Percentiles rank a stretch among this genome's conserved stretches.
Conservation (phyloP, 2,888 invertebrate species). For the Diabrotica balteata region DNA sequence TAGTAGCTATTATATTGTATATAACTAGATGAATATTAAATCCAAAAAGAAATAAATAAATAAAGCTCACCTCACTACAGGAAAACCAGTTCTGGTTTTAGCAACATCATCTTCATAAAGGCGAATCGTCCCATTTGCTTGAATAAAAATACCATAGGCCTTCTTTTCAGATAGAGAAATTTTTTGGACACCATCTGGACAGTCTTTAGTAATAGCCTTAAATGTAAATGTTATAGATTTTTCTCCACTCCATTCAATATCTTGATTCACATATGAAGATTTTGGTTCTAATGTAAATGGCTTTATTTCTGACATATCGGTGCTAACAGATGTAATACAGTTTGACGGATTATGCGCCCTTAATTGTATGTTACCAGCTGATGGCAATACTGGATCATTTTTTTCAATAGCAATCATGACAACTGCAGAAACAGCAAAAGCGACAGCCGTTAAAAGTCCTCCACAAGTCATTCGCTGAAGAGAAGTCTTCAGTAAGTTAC, state of each 20-base stretch:
- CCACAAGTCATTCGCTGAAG: constrained; percentile 88
- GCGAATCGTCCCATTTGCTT: constrained; percentile 25
- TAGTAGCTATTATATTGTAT: no score
- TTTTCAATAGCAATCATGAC: constrained; percentile 81
- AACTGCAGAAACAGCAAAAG: constrained; percentile 89
- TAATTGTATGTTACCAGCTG: constrained; percentile 52
- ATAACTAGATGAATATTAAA: no score
- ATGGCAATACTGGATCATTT: constrained; percentile 68
- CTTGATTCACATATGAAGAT: no score
- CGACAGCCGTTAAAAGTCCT: constrained; percentile 81
- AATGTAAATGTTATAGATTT: constrained; percentile 22
- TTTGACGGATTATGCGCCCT: constrained; percentile 71
- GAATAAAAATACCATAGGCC: constrained; percentile 41
- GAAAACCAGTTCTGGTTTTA: constrained; percentile 66
- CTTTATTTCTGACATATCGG: no score
- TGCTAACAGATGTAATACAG: constrained; percentile 52
- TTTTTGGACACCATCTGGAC: not conserved
- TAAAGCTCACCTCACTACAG: constrained; percentile 62
- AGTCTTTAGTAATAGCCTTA: not conserved
- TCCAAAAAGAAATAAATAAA: not conserved
- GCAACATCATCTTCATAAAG: constrained; percentile 60
- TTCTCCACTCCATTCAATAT: no score
- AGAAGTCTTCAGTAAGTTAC: constrained; percentile 74
- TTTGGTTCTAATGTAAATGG: no score
- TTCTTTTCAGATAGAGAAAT: constrained; percentile 32